Evolutionary conservation across 2,888 invertebrate species (phyloP).

Genomic region (Sesia apiformis): DNA sequence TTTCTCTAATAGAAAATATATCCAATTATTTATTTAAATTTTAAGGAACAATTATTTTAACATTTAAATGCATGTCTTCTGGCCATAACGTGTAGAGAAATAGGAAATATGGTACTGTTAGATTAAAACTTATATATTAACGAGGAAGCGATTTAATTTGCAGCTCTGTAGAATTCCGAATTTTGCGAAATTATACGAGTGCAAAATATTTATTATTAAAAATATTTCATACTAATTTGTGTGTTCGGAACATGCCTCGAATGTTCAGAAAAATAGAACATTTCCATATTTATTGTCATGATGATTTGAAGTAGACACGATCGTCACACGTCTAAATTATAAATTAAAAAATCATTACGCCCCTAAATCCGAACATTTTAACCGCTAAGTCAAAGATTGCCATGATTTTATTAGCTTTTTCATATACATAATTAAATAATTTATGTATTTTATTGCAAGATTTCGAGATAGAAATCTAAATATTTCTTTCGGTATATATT

Average conservation of each 20-base stretch:
- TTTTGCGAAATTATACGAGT: background rate
- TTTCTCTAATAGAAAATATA: conserved; percentile 23
- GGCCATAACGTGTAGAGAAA: conserved; percentile 16
- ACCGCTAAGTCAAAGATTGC: conserved; percentile 9
- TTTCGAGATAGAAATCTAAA: conserved; percentile 18
- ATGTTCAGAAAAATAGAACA: conserved; percentile 50
- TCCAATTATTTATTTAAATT: conserved; percentile 5
- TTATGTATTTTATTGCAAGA: conserved; percentile 22
- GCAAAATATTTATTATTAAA: background rate
- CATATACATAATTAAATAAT: conserved; percentile 11
- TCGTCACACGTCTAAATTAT: conserved; percentile 14
- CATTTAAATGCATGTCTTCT: conserved; percentile 41
- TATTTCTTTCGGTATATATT: conserved; percentile 14
- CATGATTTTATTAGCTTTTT: conserved; percentile 9
- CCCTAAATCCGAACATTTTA: conserved; percentile 1
- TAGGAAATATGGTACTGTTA: background rate
- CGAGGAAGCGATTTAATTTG: background rate
- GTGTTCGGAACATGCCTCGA: conserved; percentile 4
- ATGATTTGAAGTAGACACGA: conserved; percentile 35
- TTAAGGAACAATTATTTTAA: conserved; percentile 38
- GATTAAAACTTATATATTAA: background rate
- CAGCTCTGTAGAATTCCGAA: background rate
- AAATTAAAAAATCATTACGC: conserved; percentile 6
- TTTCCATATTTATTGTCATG: conserved; percentile 64
- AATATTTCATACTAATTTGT: background rate